Conservation (phyloP, 2,113 vertebrate species). For the Brachyhypopomus occidentalis region DNA sequence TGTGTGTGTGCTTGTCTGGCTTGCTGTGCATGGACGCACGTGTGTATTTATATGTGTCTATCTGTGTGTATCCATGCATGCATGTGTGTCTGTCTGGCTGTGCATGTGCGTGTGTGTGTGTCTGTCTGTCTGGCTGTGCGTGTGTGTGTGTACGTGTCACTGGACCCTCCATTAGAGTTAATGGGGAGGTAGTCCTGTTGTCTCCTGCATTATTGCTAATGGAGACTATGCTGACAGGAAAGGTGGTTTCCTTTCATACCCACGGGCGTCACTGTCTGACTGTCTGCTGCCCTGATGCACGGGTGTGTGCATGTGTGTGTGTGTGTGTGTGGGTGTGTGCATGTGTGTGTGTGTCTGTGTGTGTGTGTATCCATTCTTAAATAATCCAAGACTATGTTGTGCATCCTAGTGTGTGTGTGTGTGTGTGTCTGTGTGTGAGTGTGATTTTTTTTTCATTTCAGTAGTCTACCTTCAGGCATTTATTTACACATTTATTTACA, state of each 20-base stretch:
- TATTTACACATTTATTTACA: conserved; percentile 4
- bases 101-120: conserved; percentile 12
- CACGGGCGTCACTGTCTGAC: conserved; percentile 50
- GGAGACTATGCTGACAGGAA: conserved; percentile 62
- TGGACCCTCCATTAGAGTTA: conserved; percentile 62
- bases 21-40: not conserved
- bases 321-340: conserved; percentile 25
- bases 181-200: conserved; percentile 61
- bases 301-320: conserved; percentile 24
- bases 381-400: not conserved
- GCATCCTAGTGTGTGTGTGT: not conserved
- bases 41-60: conserved; percentile 7
- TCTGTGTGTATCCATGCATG: conserved; percentile 18
- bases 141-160: conserved; percentile 30
- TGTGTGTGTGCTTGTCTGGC: conserved; percentile 31
- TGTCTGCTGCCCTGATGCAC: not conserved
- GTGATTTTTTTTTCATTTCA: too few relatives aligned
- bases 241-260: conserved; percentile 60
- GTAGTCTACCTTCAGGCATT: too few relatives aligned
- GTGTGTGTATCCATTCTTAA: not conserved
- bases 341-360: conserved; percentile 8
- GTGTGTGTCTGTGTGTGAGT: too few relatives aligned
- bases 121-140: conserved; percentile 32
- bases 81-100: conserved; percentile 22
- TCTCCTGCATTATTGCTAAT: conserved; percentile 64